Base-by-base conservation (phyloP, 2,113 vertebrate genomes). In the Tursiops truncatus region DNA sequence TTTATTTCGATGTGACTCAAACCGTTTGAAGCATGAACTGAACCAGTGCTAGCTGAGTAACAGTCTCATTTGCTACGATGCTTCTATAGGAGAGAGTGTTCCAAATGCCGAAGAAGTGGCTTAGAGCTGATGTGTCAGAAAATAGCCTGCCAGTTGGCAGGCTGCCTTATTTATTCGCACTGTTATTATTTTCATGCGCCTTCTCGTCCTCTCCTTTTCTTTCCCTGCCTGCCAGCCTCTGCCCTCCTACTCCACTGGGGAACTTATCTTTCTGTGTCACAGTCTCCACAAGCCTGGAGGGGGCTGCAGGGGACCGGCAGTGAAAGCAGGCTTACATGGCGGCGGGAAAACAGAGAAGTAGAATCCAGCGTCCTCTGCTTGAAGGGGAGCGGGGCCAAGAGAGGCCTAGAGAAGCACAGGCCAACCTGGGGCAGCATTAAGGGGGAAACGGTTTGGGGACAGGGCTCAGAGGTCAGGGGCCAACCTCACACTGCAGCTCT, bases 381-480 rank as follows among this genome's bases (percentile, higher is more conserved):
- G 6, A 31, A 56, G 20, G 47, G 6, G 28, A 25, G 10, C 0
- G 0, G 67, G 58, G 33, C 8, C 7, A 44, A 36, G 26, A 33
- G 36, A 76, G 8, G 14, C 18, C 67, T 76, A 18, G 33, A 10
- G 60, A 88, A 36, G 41, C 38, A 21, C 26, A n/a, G 44, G 62
- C 28, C 60, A 62, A 12, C 31, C 17, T 12, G 2, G 13, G 71
- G 15, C 60, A 36, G 28, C 8, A 18, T 47, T 15, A 44, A 47
- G 18, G 31, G 33, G 41, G 31, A 53, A 9, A 25, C 9, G 8
- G 28, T 71, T 8, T 41, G 31, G 9, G 53, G 12, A 60, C 36
- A 31, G 38, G 26, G 28, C 50, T 68, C 8, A 3, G 1, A 4
- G 1, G 4, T 44, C 31, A 47, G 38, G 8, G 65, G 53, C 58